Evolutionary conservation across 1,140 invertebrate genomes (phyloP).

Genomic region (Dufourea novaeangliae): DNA sequence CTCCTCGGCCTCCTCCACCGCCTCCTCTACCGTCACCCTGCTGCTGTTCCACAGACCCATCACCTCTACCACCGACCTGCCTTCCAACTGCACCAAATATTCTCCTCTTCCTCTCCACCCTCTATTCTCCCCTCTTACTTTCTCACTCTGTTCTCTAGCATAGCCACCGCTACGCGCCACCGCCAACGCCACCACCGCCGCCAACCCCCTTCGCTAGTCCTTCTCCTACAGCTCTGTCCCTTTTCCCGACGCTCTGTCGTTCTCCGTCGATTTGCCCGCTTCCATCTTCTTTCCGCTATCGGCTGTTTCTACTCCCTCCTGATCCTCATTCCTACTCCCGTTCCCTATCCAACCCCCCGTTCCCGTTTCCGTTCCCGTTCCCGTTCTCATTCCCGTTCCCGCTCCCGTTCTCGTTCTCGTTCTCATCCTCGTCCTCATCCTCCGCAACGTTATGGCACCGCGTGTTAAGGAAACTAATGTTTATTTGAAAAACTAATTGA

Average conservation of each 20-base stretch:
- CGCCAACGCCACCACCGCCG: too few species aligned
- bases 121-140: conserved; percentile 48
- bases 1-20: conserved; percentile 53
- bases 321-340: conserved; percentile 12
- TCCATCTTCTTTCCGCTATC: conserved; percentile 50
- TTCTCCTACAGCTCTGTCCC: conserved; percentile 16
- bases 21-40: conserved; percentile 51
- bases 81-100: conserved; percentile 61
- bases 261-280: conserved; percentile 34
- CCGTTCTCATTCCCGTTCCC: conserved; percentile 41
- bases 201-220: neutral
- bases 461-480: conserved; percentile 83
- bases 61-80: conserved; percentile 65
- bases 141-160: conserved; percentile 46
- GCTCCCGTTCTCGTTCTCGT: conserved; percentile 24
- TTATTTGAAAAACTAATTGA: conserved; percentile 83
- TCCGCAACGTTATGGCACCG: conserved; percentile 78
- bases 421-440: conserved; percentile 50
- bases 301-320: conserved; percentile 5
- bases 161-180: too few species aligned
- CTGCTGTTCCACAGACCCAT: conserved; percentile 36
- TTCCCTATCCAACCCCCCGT: conserved; percentile 18
- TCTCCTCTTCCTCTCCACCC: conserved; percentile 45
- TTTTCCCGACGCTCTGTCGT: conserved; percentile 29
- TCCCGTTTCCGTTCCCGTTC: too few species aligned